phyloP scores from a whole-genome alignment of 2,113 vertebrate species.

The Lucifuga dentata region DNA sequence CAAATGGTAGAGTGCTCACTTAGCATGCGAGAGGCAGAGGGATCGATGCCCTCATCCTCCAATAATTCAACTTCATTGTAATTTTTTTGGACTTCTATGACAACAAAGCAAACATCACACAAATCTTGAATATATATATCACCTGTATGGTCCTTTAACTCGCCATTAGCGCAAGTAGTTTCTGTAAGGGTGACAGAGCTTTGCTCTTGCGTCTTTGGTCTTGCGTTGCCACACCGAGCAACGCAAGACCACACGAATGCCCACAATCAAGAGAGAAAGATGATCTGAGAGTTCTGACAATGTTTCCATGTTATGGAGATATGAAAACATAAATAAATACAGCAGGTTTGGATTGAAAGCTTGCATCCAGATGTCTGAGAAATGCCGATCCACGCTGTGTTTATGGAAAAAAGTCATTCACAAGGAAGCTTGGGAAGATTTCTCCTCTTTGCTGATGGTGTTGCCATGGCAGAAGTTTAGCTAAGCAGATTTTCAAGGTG shows the following conservation, averaged over 20 bases:
- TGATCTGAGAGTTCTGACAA: constrained; percentile 16
- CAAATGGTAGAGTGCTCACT: too few relatives aligned
- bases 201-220: too few relatives aligned
- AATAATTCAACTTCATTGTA: too few relatives aligned
- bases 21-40: too few relatives aligned
- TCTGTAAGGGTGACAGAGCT: too few relatives aligned
- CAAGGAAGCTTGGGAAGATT: not conserved
- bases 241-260: not conserved
- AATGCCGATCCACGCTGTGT: constrained; percentile 19
- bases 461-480: constrained; percentile 41
- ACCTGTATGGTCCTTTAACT: too few relatives aligned
- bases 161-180: too few relatives aligned
- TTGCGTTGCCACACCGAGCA: not conserved
- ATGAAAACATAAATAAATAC: constrained; percentile 44
- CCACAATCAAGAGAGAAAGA: not conserved
- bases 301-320: constrained; percentile 29
- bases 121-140: too few relatives aligned
- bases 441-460: constrained; percentile 22
- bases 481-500: constrained; percentile 41
- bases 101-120: too few relatives aligned
- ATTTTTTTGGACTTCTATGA: too few relatives aligned
- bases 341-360: constrained; percentile 17
- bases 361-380: constrained; percentile 39
- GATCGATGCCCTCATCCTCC: too few relatives aligned
- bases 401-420: constrained; percentile 38